phyloP scores from a whole-genome alignment of 2,888 invertebrate species.

The Idaea aversata region DNA sequence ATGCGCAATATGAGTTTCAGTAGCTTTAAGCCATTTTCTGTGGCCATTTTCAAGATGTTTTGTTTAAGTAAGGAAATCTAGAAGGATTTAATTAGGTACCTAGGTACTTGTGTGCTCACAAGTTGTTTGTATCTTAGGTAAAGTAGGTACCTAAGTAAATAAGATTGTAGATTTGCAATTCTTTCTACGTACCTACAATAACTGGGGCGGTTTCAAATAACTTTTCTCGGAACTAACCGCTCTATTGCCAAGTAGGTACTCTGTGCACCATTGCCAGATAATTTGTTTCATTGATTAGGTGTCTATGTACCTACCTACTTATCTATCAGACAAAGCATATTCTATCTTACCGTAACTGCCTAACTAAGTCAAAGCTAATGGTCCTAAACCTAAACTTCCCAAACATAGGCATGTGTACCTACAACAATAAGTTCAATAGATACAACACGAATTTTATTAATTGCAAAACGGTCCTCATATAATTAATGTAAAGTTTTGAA shows the following conservation, averaged over 20 bases:
- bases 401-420: neutral
- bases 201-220: slow-evolving; percentile 75
- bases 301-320: neutral
- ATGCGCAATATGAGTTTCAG: too few relatives aligned
- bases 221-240: slow-evolving; percentile 65
- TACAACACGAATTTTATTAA: neutral
- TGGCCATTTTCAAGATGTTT: too few relatives aligned
- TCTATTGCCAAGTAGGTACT: slow-evolving; percentile 64
- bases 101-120: too few relatives aligned
- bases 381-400: too few relatives aligned
- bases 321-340: neutral
- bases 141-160: neutral
- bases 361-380: neutral
- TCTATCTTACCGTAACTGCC: neutral
- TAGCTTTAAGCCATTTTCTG: too few relatives aligned
- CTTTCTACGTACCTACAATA: slow-evolving; percentile 50
- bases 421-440: neutral
- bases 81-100: too few relatives aligned
- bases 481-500: too few relatives aligned
- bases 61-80: too few relatives aligned
- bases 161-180: slow-evolving; percentile 34
- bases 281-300: neutral
- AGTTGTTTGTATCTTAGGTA: neutral
- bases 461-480: neutral
- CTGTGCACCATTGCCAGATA: slow-evolving; percentile 67